These are phyloP conservation scores for Timema cristinae DNA, from an alignment of 2,888 invertebrate species.

Conservation along the genomic window DNA sequence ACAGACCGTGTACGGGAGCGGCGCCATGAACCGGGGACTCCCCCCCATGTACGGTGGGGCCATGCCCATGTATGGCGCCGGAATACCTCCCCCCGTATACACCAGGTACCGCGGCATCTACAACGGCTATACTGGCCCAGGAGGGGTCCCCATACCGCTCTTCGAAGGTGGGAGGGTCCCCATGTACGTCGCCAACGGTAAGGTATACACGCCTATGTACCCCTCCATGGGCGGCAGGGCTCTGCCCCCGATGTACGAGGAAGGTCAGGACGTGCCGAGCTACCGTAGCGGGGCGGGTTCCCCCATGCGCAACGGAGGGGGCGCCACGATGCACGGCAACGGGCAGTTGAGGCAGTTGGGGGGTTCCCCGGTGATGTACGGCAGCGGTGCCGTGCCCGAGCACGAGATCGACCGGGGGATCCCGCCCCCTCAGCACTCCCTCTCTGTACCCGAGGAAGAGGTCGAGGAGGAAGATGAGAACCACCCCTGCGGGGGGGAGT, in stretches of 20 bases:
- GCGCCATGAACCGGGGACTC: slow-evolving; percentile 17
- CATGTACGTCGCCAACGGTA: slow-evolving; percentile 2
- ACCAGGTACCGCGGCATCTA: not conserved
- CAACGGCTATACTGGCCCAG: slow-evolving; percentile 14
- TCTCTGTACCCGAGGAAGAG: slow-evolving; percentile 42
- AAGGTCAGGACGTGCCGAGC: slow-evolving; percentile 1
- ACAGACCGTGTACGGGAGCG: slow-evolving; percentile 22
- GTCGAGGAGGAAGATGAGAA: slow-evolving; percentile 33
- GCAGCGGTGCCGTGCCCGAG: slow-evolving; percentile 52
- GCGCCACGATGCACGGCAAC: slow-evolving; percentile 19
- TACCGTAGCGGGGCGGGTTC: slow-evolving; percentile 18
- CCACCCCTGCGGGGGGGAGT: slow-evolving; percentile 43
- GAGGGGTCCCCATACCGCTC: not conserved
- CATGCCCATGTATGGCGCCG: slow-evolving; percentile 18
- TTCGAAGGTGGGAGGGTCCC: slow-evolving; percentile 4
- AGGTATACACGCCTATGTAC: slow-evolving; percentile 16
- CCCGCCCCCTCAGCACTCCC: not conserved
- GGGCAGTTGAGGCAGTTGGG: slow-evolving; percentile 38
- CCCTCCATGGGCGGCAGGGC: slow-evolving; percentile 20
- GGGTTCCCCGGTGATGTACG: slow-evolving; percentile 47
- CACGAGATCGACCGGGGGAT: slow-evolving; percentile 44
- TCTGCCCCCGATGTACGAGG: not conserved
- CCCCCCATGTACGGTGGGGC: slow-evolving; percentile 23
- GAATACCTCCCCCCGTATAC: not conserved
- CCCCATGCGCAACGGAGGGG: slow-evolving; percentile 15